Conservation (phyloP, 2,113 vertebrate species). For the Verasper variegatus region DNA sequence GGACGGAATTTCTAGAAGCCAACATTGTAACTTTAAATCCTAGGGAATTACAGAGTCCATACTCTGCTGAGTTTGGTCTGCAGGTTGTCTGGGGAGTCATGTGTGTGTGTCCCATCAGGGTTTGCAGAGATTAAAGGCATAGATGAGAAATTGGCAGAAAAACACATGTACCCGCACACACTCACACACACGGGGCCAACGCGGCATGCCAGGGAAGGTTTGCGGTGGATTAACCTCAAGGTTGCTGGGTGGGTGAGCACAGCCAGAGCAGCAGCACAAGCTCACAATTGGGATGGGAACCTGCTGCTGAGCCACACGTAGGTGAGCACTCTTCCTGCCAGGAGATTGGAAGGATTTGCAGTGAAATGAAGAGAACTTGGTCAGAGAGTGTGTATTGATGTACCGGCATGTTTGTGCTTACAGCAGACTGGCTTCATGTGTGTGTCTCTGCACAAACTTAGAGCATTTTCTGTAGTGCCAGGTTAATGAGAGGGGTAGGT, state of each 20-base stretch:
- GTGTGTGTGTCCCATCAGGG: conserved; percentile 46
- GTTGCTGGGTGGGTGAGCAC: conserved; percentile 68
- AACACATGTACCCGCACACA: conserved; percentile 15
- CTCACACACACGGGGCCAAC: conserved; percentile 29
- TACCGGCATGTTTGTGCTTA: conserved; percentile 16
- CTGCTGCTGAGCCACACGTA: conserved; percentile 44
- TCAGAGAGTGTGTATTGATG: not conserved
- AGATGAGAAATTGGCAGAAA: conserved; percentile 55
- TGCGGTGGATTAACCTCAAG: conserved; percentile 67
- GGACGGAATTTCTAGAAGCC: conserved; percentile 1
- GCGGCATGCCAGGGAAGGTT: conserved; percentile 52
- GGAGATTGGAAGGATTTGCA: conserved; percentile 61
- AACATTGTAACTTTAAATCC: conserved; percentile 31
- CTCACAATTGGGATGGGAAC: conserved; percentile 47
- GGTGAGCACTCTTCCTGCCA: conserved; percentile 34
- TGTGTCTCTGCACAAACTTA: conserved; percentile 16
- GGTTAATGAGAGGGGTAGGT: conserved; percentile 7
- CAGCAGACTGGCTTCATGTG: conserved; percentile 19
- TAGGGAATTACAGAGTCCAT: conserved; percentile 33
- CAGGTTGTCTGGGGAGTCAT: conserved; percentile 22
- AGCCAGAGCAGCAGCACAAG: conserved; percentile 46
- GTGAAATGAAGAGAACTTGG: conserved; percentile 27
- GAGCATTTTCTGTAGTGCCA: not conserved
- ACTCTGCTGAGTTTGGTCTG: conserved; percentile 37
- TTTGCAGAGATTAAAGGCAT: conserved; percentile 57